Evolutionary conservation across 2,113 vertebrate species (phyloP).

Genomic region (Pachycephala philippinensis): DNA sequence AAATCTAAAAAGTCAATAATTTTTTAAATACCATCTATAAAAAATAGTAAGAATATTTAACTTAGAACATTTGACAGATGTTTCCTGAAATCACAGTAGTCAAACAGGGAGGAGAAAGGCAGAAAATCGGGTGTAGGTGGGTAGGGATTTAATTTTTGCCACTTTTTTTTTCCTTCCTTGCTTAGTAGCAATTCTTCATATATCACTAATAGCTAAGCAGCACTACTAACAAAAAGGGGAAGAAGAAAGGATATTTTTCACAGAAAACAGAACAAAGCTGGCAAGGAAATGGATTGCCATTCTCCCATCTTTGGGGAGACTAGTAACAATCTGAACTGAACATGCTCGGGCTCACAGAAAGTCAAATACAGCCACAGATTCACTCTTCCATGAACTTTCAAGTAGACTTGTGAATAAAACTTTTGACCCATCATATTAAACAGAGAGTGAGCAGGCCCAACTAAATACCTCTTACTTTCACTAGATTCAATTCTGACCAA

Average conservation of each 20-base stretch:
- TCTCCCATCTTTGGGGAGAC: not conserved
- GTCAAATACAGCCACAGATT: not conserved
- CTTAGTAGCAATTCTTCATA: not conserved
- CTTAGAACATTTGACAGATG: not conserved
- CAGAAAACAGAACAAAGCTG: not conserved
- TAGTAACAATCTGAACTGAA: not conserved
- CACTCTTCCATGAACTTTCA: not conserved
- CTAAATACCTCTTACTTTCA: not conserved
- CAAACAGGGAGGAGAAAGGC: not conserved
- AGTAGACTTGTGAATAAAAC: not conserved
- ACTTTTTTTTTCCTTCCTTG: not conserved
- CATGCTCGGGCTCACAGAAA: rapidly evolving
- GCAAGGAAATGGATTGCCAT: not conserved
- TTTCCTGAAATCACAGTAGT: not conserved
- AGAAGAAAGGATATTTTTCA: not conserved
- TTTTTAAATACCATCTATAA: not conserved
- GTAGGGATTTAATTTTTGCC: not conserved
- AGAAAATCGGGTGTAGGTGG: rapidly evolving
- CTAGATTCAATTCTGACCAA: not conserved
- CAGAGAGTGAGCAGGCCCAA: not conserved
- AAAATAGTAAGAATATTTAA: not conserved
- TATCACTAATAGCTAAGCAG: not conserved
- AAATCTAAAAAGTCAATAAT: constrained; percentile 73
- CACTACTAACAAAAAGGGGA: not conserved
- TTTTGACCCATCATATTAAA: not conserved